Base-by-base conservation (phyloP, 2,797 vertebrate genomes). In the Myotis pilosus region DNA sequence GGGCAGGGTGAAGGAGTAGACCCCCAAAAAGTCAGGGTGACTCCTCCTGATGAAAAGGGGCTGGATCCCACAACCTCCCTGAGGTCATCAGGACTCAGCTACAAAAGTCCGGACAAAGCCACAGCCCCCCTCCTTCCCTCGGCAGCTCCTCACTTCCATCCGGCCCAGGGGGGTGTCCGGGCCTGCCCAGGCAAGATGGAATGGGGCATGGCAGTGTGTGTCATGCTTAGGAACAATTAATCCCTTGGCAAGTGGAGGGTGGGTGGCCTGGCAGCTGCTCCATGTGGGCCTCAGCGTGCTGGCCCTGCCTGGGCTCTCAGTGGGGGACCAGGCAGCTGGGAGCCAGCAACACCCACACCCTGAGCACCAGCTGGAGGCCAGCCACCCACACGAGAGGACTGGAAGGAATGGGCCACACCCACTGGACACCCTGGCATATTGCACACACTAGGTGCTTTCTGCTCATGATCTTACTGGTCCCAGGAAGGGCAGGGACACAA, bases 191-290 rank as follows among this genome's bases (percentile, higher is more conserved):
- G 92, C 68, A 49, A 66, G 55, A 85, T 10, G 11, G 55, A 47
- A 81, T 16, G 30, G 94, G 90, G 88, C 80, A 81, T 84, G 83
- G 64, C 89, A 62, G 71, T 2, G 0, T 23, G 28, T 79, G 91
- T 86, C 41, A 1, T 72, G 80, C 91, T 91, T 68, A 64, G 94
- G 96, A 97, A 97, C 97, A 94, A 92, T 84, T 97, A 95, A 97
- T 97, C 94, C 95, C 66, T 94, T 13, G 74, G 94, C 8, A 6
- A 82, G 66, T 30, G 33, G 84, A 49, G 84, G 87, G 93, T 90
- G 94, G 92, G 95, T 93, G 92, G 94, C 87, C 93, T 89, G 95
- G 95, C 95, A 96, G 95, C 79, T 89, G 83, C 64, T 89, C 69
- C 71, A 7, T 8, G 10, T 66, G 90, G 85, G 88, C 33, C 25